These are phyloP conservation scores for Zapus hudsonius DNA, from an alignment of 2,113 vertebrate genomes.

Conservation along the genomic window DNA sequence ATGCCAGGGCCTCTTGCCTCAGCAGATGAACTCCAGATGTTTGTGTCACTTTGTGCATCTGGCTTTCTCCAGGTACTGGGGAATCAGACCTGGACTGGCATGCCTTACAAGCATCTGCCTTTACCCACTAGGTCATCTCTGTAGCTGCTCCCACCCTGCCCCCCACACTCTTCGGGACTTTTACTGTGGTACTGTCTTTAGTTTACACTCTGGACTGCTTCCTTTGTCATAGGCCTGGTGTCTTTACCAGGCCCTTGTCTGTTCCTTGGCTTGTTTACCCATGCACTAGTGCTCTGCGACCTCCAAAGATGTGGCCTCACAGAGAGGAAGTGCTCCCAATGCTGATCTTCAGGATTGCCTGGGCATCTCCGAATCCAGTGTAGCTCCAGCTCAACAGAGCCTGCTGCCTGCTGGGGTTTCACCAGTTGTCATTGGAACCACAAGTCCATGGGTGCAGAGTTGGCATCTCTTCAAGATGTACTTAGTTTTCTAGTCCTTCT, in stretches of 20 bases:
- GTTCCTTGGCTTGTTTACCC: not conserved
- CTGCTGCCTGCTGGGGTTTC: not conserved
- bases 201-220: not conserved
- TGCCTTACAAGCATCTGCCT: too few species aligned
- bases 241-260: too few species aligned
- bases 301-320: not conserved
- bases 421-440: not conserved
- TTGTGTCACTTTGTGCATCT: too few species aligned
- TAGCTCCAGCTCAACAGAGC: not conserved
- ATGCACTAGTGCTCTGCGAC: not conserved
- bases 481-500: not conserved
- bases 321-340: not conserved
- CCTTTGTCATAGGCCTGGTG: not conserved
- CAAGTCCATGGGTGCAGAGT: not conserved
- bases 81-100: too few species aligned
- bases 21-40: too few species aligned
- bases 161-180: too few species aligned
- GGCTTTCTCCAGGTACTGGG: too few species aligned
- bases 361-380: not conserved
- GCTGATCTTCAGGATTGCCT: not conserved
- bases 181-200: too few species aligned
- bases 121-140: too few species aligned
- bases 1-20: too few species aligned
- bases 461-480: too few species aligned
- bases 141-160: too few species aligned